Evolutionary conservation across 2,888 invertebrate species (phyloP).

Genomic region (Drosophila mayaguana): DNA sequence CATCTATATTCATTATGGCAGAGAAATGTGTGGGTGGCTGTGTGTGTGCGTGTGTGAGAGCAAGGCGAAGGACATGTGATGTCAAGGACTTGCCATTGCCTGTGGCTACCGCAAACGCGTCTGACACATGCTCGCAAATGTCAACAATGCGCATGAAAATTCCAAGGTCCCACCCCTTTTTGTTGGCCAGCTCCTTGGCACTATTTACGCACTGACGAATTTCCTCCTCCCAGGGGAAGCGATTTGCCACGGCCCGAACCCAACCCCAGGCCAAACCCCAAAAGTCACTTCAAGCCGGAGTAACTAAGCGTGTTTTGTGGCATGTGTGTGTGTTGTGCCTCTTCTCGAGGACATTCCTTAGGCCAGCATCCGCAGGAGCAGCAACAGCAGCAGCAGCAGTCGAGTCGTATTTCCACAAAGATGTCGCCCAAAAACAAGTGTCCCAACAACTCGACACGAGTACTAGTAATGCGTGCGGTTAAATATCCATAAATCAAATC

Average conservation of each 20-base stretch:
- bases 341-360: slow-evolving; percentile 59
- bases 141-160: slow-evolving; percentile 83
- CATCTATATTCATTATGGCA: slow-evolving; percentile 83
- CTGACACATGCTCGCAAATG: slow-evolving; percentile 82
- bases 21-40: neutral
- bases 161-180: slow-evolving; percentile 66
- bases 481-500: slow-evolving; percentile 85
- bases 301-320: slow-evolving; percentile 56
- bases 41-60: slow-evolving; percentile 11
- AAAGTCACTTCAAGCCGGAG: slow-evolving; percentile 62
- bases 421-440: slow-evolving; percentile 68
- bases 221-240: slow-evolving; percentile 82
- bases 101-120: slow-evolving; percentile 31
- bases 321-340: slow-evolving; percentile 51
- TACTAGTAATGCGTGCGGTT: slow-evolving; percentile 82
- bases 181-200: slow-evolving; percentile 51
- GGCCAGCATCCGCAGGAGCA: slow-evolving; percentile 12
- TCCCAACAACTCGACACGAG: slow-evolving; percentile 52
- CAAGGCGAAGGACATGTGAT: slow-evolving; percentile 58
- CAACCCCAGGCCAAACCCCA: slow-evolving; percentile 47
- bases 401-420: slow-evolving; percentile 62
- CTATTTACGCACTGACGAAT: slow-evolving; percentile 68
- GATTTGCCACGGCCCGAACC: slow-evolving; percentile 72
- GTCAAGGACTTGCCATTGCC: slow-evolving; percentile 50
- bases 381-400: slow-evolving; percentile 24